A percentile compares a stretch with the other conserved stretches of the same genome.
Conservation (phyloP, 2,113 vertebrate species). For the Cephalopholis sonnerati region DNA sequence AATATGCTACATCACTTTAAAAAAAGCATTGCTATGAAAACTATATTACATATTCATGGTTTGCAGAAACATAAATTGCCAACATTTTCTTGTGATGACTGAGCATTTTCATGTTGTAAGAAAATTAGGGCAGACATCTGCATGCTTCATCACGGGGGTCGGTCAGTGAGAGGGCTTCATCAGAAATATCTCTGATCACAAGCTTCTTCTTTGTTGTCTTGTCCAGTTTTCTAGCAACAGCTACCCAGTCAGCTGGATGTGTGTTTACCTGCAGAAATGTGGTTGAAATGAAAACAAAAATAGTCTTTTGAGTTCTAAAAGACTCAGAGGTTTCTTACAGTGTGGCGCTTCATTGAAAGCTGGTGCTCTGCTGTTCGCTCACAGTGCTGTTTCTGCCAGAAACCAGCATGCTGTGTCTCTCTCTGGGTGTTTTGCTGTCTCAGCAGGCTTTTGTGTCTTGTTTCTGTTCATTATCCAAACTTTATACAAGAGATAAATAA, state of each 20-base stretch:
- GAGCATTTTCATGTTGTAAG: too few species aligned
- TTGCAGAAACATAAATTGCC: too few species aligned
- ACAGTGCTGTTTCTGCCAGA: not conserved
- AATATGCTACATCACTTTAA: too few species aligned
- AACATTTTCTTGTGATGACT: too few species aligned
- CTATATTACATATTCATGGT: too few species aligned
- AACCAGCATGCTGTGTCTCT: not conserved
- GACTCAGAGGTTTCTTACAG: not conserved
- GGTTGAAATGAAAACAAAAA: not conserved
- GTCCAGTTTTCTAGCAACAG: not conserved
- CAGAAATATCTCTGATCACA: not conserved
- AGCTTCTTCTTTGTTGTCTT: not conserved
- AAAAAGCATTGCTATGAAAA: too few species aligned
- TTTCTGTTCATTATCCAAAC: conserved; percentile 9
- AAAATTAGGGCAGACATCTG: not conserved
- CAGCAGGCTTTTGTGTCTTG: not conserved
- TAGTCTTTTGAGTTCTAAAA: not conserved
- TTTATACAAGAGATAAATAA: not conserved
- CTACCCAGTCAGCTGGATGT: not conserved
- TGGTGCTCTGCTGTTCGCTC: not conserved
- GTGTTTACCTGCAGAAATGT: not conserved
- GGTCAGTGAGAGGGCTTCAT: not conserved
- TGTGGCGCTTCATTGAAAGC: not conserved
- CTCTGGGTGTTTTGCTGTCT: not conserved
- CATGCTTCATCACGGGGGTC: too few species aligned